Evolutionary conservation across 2,888 invertebrate species (phyloP).

Genomic region (Erebia ligea): DNA sequence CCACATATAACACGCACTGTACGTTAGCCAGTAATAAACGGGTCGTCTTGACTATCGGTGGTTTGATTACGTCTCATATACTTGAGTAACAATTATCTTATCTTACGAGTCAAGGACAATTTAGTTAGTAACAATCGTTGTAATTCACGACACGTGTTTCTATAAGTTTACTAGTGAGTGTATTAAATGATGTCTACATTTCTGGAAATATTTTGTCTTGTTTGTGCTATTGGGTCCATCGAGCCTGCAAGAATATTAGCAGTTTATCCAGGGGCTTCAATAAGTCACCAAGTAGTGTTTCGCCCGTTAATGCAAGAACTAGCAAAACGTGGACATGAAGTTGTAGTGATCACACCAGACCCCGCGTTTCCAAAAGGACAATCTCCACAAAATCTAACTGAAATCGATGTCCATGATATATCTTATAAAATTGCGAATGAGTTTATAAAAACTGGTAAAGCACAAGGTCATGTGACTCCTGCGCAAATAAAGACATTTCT

Average conservation of each 20-base stretch:
- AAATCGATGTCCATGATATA: slow-evolving; percentile 57
- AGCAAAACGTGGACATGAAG: slow-evolving; percentile 59
- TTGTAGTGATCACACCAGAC: slow-evolving; percentile 60
- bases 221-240: slow-evolving; percentile 10
- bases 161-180: not conserved
- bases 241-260: slow-evolving; percentile 54
- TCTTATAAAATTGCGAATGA: slow-evolving; percentile 50
- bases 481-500: slow-evolving; percentile 30
- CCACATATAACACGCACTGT: too few species aligned
- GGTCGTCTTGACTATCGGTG: too few species aligned
- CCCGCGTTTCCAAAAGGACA: slow-evolving; percentile 54
- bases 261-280: slow-evolving; percentile 55
- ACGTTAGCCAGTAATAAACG: too few species aligned
- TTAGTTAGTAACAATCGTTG: not conserved
- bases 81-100: not conserved
- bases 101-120: not conserved
- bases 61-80: too few species aligned
- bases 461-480: slow-evolving; percentile 29
- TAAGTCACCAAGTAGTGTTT: slow-evolving; percentile 56
- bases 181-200: slow-evolving; percentile 5
- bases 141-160: not conserved
- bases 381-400: slow-evolving; percentile 52
- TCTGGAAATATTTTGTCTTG: slow-evolving; percentile 13
- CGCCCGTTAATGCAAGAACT: slow-evolving; percentile 58
- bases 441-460: slow-evolving; percentile 31